phyloP scores from a whole-genome alignment of 2,888 invertebrate genomes.

The Apodemia zela region DNA sequence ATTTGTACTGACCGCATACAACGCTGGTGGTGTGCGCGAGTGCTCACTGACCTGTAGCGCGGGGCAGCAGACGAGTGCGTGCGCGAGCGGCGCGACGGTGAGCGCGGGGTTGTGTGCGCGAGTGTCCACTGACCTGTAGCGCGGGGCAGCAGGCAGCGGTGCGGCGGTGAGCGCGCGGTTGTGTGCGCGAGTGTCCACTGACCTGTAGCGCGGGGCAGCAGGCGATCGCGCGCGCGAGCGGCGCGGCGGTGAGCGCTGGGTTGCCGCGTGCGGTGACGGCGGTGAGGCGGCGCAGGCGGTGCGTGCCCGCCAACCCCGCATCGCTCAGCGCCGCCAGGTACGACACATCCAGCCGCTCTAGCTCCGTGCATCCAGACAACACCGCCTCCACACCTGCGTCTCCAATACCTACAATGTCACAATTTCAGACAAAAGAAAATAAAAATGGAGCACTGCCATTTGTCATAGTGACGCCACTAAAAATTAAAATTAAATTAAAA shows the following conservation, averaged over 20 bases:
- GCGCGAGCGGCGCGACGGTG: slow-evolving; percentile 44
- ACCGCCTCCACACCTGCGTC: slow-evolving; percentile 56
- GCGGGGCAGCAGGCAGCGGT: slow-evolving; percentile 47
- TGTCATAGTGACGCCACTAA: no score
- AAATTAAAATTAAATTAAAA: no score
- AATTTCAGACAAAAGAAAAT: no score
- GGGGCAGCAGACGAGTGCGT: slow-evolving; percentile 38
- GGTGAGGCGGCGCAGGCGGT: slow-evolving; percentile 39
- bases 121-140: slow-evolving; percentile 39
- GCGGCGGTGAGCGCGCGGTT: slow-evolving; percentile 44
- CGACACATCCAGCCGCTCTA: slow-evolving; percentile 55
- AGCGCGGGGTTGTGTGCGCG: slow-evolving; percentile 36
- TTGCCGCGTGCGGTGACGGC: slow-evolving; percentile 46
- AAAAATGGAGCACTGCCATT: no score
- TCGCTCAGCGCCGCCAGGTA: slow-evolving; percentile 54
- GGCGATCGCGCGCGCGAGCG: slow-evolving; percentile 44
- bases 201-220: slow-evolving; percentile 49
- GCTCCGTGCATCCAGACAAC: slow-evolving; percentile 45
- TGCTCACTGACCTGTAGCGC: slow-evolving; percentile 40
- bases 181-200: not conserved
- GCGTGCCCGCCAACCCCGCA: slow-evolving; percentile 43
- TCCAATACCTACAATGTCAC: slow-evolving; percentile 45
- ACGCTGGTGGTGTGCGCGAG: no score
- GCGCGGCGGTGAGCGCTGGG: slow-evolving; percentile 45
- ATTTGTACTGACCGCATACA: no score